Evolutionary conservation across 2,888 invertebrate genomes (phyloP).

Genomic region (Sarcophaga caerulescens): DNA sequence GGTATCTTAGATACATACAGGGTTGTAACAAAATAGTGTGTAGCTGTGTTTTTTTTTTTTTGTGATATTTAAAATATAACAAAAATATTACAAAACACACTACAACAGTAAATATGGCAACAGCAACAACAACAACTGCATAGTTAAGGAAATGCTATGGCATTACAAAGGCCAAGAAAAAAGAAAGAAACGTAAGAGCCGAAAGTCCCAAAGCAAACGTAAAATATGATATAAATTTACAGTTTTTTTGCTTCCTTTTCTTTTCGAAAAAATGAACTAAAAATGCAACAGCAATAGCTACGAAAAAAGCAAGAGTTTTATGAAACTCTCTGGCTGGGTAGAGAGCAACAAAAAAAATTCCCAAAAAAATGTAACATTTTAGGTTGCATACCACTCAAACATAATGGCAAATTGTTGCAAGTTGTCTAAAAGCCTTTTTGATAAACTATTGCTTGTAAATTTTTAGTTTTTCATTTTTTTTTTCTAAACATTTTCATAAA

Average conservation of each 20-base stretch:
- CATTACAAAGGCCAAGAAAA: conserved; percentile 6
- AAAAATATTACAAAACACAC: background rate
- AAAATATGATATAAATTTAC: conserved; percentile 78
- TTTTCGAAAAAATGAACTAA: conserved; percentile 64
- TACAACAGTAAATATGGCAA: background rate
- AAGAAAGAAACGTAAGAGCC: conserved; percentile 4
- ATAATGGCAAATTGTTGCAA: conserved; percentile 66
- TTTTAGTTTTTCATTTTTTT: conserved; percentile 13
- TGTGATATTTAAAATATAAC: conserved; percentile 27
- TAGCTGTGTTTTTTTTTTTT: background rate
- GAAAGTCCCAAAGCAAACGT: conserved; percentile 76
- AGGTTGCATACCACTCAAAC: conserved; percentile 50
- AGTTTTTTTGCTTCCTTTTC: conserved; percentile 12
- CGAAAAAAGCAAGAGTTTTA: conserved; percentile 12
- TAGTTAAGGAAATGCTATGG: background rate
- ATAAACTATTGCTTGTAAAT: conserved; percentile 53
- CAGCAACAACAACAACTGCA: background rate
- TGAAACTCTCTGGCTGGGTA: background rate
- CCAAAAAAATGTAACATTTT: conserved; percentile 36
- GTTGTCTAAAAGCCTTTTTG: conserved; percentile 64
- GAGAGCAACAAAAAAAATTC: background rate
- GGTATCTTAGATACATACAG: background rate
- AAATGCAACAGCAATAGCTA: conserved; percentile 19
- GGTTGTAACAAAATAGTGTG: background rate
- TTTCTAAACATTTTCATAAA: conserved; percentile 23